These are phyloP conservation scores for Lates japonicus DNA, from an alignment of 2,797 vertebrate genomes.

Conservation along the genomic window DNA sequence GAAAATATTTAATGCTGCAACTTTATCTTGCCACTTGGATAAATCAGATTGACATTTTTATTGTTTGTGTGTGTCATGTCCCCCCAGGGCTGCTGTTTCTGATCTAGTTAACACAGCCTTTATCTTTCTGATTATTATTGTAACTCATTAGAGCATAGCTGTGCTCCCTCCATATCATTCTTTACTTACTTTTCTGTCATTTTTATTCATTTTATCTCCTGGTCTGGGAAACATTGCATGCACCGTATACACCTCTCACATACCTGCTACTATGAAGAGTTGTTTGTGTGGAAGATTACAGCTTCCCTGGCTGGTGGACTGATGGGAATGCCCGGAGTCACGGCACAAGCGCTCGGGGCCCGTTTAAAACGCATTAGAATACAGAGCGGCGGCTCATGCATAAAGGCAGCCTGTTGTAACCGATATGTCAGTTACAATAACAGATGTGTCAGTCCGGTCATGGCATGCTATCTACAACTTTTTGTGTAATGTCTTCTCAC, in stretches of 20 bases:
- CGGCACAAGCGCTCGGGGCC: slow-evolving; percentile 41
- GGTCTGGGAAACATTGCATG: slow-evolving; percentile 53
- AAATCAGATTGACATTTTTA: neutral
- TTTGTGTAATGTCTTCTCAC: slow-evolving; percentile 55
- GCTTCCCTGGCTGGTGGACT: slow-evolving; percentile 52
- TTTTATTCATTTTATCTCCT: slow-evolving; percentile 43
- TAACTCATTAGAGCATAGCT: neutral
- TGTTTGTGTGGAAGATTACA: slow-evolving; percentile 74
- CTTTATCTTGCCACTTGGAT: neutral
- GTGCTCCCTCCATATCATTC: slow-evolving; percentile 7
- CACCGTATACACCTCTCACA: slow-evolving; percentile 37
- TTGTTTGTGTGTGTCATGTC: slow-evolving; percentile 1
- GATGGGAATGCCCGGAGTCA: slow-evolving; percentile 63
- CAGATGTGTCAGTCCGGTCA: slow-evolving; percentile 60
- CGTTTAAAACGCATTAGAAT: slow-evolving; percentile 65
- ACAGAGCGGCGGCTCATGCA: slow-evolving; percentile 61
- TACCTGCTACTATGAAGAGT: slow-evolving; percentile 61
- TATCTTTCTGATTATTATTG: slow-evolving; percentile 30
- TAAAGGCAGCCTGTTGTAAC: slow-evolving; percentile 53
- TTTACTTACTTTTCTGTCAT: slow-evolving; percentile 23
- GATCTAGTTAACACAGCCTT: slow-evolving; percentile 24
- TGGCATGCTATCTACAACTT: slow-evolving; percentile 61
- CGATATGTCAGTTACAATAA: slow-evolving; percentile 64
- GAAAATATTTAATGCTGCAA: neutral
- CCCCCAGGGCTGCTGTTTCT: neutral